Evolutionary conservation across 92 coral and sea anemone genomes (phyloP), one percentile per base, ranked within the genome.

Genomic region (Isaurus tuberculatus): DNA sequence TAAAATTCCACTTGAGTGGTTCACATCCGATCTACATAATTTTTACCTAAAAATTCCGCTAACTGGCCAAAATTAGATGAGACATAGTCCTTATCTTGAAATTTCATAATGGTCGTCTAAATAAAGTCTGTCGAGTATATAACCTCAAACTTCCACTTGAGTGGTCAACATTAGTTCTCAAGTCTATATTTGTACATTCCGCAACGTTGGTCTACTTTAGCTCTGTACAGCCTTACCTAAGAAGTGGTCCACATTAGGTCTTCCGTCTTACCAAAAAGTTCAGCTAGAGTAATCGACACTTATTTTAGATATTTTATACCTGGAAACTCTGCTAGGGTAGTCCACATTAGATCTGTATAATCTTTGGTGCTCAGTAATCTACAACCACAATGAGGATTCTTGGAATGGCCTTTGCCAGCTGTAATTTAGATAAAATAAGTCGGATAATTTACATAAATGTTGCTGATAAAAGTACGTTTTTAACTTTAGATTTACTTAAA

Each of bases 251-350:
- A n/a, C n/a, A n/a, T n/a, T n/a, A n/a, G n/a, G n/a, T n/a, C n/a
- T n/a, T n/a, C n/a, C 70, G 92, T 98, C 70, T 32, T 70, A 86
- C 98, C 91, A 53, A 98, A 98, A 71, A 95, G 90, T 86, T 95
- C 98, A 3, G 98, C 94, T 4, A 92, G 80, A 1, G 98, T 91
- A 19, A 98, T 90, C 98, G 95, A 94, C 91, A 94, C 86, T 88
- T 94, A 89, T 55, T 94, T 98, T n/a, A 86, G 74, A 79, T 95
- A 95, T 73, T 94, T 95, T 65, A 29, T 72, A 86, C 99, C 91
- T 65, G 99, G 99, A 72, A 97, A 91, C 85, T 97, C 99, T 7
- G 98, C 94, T 6, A 92, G 81, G 1, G 99, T 92, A n/a, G 99
- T 90, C 98, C 98, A 94, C 91, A 94, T 89, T 86, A 97, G 88